Evolutionary conservation across 2,113 vertebrate genomes (phyloP).

Genomic region (Lycaon pictus): DNA sequence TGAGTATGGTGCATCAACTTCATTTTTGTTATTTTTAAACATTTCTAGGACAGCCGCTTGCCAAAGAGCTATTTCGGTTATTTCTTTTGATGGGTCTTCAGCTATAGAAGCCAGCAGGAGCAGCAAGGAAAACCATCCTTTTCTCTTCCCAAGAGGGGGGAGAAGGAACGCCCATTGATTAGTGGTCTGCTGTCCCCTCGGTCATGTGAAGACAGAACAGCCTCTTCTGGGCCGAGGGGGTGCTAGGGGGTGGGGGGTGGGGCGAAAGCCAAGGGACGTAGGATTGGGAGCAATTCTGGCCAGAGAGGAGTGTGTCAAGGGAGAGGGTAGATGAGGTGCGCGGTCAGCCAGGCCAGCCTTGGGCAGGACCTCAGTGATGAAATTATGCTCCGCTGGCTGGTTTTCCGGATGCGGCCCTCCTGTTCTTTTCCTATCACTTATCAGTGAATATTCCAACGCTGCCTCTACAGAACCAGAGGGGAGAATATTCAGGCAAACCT

Average conservation of each 20-base stretch:
- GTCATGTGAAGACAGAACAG: neutral
- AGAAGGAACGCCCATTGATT: neutral
- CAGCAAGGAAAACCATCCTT: neutral
- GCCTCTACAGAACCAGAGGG: neutral
- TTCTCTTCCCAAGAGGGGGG: neutral
- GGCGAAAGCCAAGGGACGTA: neutral
- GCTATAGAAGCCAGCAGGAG: neutral
- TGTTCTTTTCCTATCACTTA: neutral
- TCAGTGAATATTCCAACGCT: neutral
- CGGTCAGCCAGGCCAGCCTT: neutral
- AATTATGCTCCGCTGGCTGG: neutral
- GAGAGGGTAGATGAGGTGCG: neutral
- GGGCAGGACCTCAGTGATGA: neutral
- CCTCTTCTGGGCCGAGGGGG: neutral
- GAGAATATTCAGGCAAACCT: neutral
- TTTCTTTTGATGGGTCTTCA: neutral
- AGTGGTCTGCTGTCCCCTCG: neutral
- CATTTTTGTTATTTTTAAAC: neutral
- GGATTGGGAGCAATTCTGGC: neutral
- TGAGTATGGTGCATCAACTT: neutral
- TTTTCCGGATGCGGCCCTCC: neutral
- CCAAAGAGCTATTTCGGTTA: neutral
- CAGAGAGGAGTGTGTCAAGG: neutral
- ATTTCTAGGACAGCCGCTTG: neutral
- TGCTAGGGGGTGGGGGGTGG: neutral